Percentiles rank a stretch among this genome's conserved stretches.
These are phyloP conservation scores for Dynastes maya DNA, from an alignment of 2,888 invertebrate genomes.

Conservation along the genomic window DNA sequence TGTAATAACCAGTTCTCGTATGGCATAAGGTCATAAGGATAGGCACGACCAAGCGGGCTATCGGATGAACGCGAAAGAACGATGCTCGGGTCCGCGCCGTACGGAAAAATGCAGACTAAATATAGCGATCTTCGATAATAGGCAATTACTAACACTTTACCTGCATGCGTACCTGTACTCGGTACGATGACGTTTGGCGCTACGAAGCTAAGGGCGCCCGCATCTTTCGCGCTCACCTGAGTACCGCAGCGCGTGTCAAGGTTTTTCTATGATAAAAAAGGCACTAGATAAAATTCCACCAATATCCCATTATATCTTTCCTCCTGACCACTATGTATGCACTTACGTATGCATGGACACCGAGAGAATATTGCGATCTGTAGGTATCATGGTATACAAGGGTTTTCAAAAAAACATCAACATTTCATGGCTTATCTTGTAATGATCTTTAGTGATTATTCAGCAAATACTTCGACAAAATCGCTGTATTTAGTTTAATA, in stretches of 20 bases:
- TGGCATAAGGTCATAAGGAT: no score
- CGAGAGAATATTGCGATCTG: neutral
- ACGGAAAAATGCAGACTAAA: conserved; percentile 42
- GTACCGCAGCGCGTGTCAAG: conserved; percentile 55
- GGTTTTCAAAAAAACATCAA: conserved; percentile 15
- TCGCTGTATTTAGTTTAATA: no score
- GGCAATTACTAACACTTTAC: conserved; percentile 56
- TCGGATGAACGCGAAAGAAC: neutral
- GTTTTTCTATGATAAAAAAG: conserved; percentile 52
- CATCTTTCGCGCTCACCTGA: conserved; percentile 56
- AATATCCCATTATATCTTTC: conserved; percentile 41
- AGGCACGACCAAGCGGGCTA: neutral
- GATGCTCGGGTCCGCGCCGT: conserved; percentile 4
- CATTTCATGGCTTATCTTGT: no score
- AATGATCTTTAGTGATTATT: no score
- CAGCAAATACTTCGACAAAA: no score
- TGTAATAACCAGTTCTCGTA: no score
- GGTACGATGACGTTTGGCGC: conserved; percentile 45
- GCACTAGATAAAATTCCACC: conserved; percentile 48
- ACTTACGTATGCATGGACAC: neutral
- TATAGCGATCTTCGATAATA: conserved; percentile 53
- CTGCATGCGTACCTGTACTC: conserved; percentile 51
- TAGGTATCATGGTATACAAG: conserved; percentile 27
- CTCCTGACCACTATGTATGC: conserved; percentile 16
- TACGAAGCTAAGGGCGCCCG: conserved; percentile 56